Base-by-base conservation (phyloP, 1,140 invertebrate genomes). In the Reticulitermes speratus region DNA sequence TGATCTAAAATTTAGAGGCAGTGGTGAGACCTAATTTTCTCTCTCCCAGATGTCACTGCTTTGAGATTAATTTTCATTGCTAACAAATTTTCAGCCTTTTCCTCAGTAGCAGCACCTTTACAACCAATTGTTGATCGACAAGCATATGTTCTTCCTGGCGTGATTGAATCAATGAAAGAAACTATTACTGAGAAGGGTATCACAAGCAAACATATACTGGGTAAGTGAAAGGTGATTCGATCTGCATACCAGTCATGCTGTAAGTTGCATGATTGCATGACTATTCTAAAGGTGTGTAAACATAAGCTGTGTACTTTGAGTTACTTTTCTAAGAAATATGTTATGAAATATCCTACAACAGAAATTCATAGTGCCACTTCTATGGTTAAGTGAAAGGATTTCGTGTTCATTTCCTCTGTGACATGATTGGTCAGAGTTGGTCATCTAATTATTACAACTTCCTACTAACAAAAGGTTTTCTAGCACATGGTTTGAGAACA, bases 161-260 rank as follows among this genome's bases (percentile, higher is more conserved):
- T 94, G 52, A 94, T 99, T 86, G 92, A 94, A 87, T 93, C 96
- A 3, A 95, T 98, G 93, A 93, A 94, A 83, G 94, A 96, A 91
- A 98, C 97, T 3, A 93, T 96, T 83, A 99, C 98, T 1, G 96
- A 96, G 92, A 97, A 98, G 89, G 97, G 98, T 87, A 97, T 99
- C 87, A 98, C 98, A 16, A 98, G 96, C 90, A 98, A 98, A 92
- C 97, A 98, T 92, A 92, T 99, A 87, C 91, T 99, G 88, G 94
- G 97, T 96, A 92, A 92, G 92, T 92, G 52, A 83, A 83, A 11
- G 11, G 38, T 44, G 19, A 25, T 30, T 30, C n/a, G 65, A 21
- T 21, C 52, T 21, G 52, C 52, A 55, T 55, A 55, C 52, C 19
- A 55, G 45, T 21, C 1, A 21, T 21, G 0, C 52, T 55, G 52